A percentile compares a stretch with the other conserved stretches of the same genome.
These are phyloP conservation scores for Glomeris marginata DNA, from an alignment of 2,888 invertebrate species.

Conservation along the genomic window DNA sequence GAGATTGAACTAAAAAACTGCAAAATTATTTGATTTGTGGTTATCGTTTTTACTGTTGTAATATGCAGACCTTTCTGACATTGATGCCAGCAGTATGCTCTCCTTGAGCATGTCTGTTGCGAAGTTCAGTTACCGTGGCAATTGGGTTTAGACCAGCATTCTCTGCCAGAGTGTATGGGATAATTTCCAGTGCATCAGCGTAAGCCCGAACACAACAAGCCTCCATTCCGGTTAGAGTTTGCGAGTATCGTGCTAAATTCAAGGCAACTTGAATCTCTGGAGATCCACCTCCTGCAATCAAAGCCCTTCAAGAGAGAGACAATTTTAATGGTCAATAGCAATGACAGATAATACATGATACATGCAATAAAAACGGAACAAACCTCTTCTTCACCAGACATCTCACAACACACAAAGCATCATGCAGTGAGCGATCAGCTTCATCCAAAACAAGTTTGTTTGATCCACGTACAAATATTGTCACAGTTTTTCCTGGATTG, in stretches of 20 bases:
- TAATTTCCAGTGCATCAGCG: slow-evolving; percentile 88
- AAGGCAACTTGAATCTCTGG: slow-evolving; percentile 92
- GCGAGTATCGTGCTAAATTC: slow-evolving; percentile 61
- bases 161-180: slow-evolving; percentile 80
- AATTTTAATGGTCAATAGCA: not conserved
- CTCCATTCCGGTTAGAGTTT: slow-evolving; percentile 75
- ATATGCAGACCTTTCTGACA: slow-evolving; percentile 36
- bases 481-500: slow-evolving; percentile 76
- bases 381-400: slow-evolving; percentile 81
- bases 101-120: slow-evolving; percentile 70
- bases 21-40: too few relatives aligned
- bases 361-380: not conserved
- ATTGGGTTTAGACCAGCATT: slow-evolving; percentile 88
- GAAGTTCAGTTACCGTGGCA: slow-evolving; percentile 87
- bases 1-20: not conserved
- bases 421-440: slow-evolving; percentile 81
- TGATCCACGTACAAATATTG: slow-evolving; percentile 76
- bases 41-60: not conserved
- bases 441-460: slow-evolving; percentile 78
- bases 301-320: slow-evolving; percentile 38
- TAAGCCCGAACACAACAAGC: slow-evolving; percentile 87
- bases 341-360: not conserved
- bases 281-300: slow-evolving; percentile 93
- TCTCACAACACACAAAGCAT: slow-evolving; percentile 82
- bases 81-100: slow-evolving; percentile 40